phyloP scores from a whole-genome alignment of 2,113 vertebrate species.

The Hyla sarda region DNA sequence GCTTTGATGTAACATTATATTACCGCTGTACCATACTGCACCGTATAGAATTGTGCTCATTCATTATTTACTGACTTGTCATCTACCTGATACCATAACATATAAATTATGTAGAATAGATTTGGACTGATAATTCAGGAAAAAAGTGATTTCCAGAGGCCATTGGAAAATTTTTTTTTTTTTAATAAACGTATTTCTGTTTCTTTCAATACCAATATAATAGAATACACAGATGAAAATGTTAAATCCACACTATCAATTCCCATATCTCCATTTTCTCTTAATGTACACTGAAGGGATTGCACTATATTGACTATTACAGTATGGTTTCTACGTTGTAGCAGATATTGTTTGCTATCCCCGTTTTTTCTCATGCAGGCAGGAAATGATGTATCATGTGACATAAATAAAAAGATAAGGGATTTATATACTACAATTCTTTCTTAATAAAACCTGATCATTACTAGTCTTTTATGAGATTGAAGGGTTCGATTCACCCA shows the following conservation, averaged over 20 bases:
- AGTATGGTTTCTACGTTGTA: neutral
- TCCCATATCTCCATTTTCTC: neutral
- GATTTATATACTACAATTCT: too few relatives aligned
- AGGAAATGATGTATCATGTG: too few relatives aligned
- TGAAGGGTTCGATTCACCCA: neutral
- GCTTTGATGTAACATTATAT: slow-evolving; percentile 10
- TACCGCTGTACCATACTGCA: neutral
- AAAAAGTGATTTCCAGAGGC: neutral
- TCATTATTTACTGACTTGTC: neutral
- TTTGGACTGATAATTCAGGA: neutral
- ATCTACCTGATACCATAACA: neutral
- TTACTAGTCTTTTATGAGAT: neutral
- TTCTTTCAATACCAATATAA: neutral
- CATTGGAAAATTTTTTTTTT: neutral
- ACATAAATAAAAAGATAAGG: too few relatives aligned
- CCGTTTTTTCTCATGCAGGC: neutral
- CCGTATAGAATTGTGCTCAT: neutral
- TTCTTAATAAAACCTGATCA: too few relatives aligned
- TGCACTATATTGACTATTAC: neutral
- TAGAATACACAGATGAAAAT: neutral
- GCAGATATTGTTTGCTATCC: neutral
- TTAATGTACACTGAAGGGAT: neutral
- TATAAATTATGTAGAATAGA: neutral
- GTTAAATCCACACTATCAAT: neutral
- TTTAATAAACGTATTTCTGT: neutral